phyloP scores from a whole-genome alignment of 2,113 vertebrate genomes.

The Meles meles region DNA sequence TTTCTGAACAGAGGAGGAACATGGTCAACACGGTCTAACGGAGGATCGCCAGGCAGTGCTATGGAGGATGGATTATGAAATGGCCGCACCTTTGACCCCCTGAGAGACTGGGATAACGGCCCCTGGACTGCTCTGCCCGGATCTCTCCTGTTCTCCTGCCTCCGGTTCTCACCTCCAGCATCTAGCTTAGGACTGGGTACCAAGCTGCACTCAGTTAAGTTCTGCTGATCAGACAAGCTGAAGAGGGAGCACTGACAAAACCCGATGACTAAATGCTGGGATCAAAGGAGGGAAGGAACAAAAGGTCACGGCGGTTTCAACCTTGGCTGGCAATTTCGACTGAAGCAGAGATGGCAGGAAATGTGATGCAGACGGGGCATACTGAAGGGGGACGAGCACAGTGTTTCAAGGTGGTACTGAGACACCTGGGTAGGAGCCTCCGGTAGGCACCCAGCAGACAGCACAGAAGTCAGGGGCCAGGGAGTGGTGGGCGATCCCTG shows the following conservation, averaged over 20 bases:
- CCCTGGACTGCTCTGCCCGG: neutral
- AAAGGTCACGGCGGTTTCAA: neutral
- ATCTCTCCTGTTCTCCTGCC: neutral
- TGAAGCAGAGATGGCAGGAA: neutral
- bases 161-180: neutral
- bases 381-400: neutral
- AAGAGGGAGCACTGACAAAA: neutral
- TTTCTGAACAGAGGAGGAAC: neutral
- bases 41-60: neutral
- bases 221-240: neutral
- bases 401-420: neutral
- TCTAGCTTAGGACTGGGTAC: neutral
- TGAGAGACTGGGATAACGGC: neutral
- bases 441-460: neutral
- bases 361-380: neutral
- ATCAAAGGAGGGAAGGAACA: neutral
- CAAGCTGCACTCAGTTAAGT: neutral
- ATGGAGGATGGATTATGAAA: neutral
- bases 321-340: neutral
- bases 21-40: neutral
- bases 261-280: neutral
- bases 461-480: neutral
- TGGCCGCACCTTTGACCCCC: neutral
- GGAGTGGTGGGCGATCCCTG: fast-evolving
- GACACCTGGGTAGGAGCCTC: neutral